A percentile compares a stretch with the other conserved stretches of the same genome.
Evolutionary conservation across 2,113 vertebrate genomes (phyloP).

Genomic region (Balaeniceps rex): DNA sequence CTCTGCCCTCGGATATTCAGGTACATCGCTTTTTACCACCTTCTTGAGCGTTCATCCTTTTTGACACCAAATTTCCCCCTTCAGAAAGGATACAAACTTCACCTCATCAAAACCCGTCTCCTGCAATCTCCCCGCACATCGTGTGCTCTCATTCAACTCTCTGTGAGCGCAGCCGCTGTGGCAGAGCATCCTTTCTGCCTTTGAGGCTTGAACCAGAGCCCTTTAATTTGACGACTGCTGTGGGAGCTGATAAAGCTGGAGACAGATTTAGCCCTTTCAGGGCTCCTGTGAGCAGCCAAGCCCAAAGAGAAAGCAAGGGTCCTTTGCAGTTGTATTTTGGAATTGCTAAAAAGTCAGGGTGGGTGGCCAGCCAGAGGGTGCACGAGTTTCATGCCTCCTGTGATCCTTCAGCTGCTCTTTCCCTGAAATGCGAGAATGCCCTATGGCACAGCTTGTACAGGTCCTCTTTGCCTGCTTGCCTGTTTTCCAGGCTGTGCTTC

Average conservation of each 20-base stretch:
- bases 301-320: fast-evolving
- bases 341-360: not conserved
- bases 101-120: not conserved
- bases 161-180: fast-evolving
- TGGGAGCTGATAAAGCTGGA: not conserved
- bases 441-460: not conserved
- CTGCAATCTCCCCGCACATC: not conserved
- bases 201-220: not conserved
- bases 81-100: not conserved
- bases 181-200: not conserved
- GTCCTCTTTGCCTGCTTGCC: not conserved
- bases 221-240: not conserved
- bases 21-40: not conserved
- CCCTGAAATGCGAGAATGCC: not conserved
- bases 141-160: not conserved
- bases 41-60: not conserved
- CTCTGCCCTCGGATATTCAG: not conserved
- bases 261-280: not conserved
- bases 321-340: not conserved
- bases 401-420: fast-evolving
- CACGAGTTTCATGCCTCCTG: fast-evolving
- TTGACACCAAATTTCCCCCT: not conserved
- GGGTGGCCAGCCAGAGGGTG: not conserved
- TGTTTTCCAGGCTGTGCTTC: not conserved
- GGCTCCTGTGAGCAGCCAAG: not conserved